Base-by-base conservation (phyloP, 1,140 invertebrate species). In the Belonocnema kinseyi region DNA sequence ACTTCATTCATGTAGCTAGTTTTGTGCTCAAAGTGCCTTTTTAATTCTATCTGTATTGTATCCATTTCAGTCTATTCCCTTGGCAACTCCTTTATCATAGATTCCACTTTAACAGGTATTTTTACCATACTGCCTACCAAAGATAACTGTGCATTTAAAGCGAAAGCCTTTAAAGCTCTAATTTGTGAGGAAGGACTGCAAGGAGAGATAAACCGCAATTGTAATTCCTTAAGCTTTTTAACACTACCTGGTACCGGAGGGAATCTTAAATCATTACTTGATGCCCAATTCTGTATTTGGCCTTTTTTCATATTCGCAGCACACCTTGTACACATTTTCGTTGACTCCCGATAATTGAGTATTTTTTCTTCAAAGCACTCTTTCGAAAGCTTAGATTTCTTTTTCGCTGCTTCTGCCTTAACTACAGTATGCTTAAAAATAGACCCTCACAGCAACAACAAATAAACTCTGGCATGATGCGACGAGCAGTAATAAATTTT, bases 131-230 rank as follows among this genome's bases (percentile, higher is more conserved):
- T 77, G 8, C 71, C 76, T 50, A 61, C 73, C 5, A 77, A 50
- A 19, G 76, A 77, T 33, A 77, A 77, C 51, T 77, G 71, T 17
- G 76, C 70, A 77, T 77, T 72, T 17, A 40, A 16, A 14, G 76
- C 53, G 50, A 6, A 77, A 10, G 71, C 70, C 58, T 58, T 51
- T 10, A 77, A 54, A 3, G 76, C 61, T n/a, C 51, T 50, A 10
- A 77, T 72, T 77, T 77, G 53, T 17, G 19, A 17, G 16, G 17
- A 54, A 8, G 53, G 53, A n/a, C n/a, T 54, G 19, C 19, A 54
- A 0, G 56, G 56, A 12, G 56, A 58, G 7, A 58, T 21, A 17
- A 58, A 21, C 11, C 56, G n/a, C 10, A 21, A 17, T 58, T 58
- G 19, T n/a, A 54, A 7, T 21, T 13, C 17, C 12, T 17, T 3